Evolutionary conservation across 2,888 invertebrate species (phyloP).

Genomic region (Meghimatium bilineatum): DNA sequence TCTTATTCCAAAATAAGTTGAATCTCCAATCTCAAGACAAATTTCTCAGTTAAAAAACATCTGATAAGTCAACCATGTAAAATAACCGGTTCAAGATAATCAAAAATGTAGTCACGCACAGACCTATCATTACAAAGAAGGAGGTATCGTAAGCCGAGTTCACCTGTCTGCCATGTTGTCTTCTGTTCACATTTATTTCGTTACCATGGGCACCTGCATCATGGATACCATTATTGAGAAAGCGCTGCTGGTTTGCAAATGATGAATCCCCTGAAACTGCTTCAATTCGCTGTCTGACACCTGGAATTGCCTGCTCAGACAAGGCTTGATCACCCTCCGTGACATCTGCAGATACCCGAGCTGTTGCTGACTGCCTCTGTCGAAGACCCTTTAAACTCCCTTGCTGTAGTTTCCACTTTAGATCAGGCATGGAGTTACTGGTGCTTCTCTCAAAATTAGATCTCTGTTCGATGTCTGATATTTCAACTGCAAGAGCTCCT

Average conservation of each 20-base stretch:
- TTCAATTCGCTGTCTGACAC: constrained; percentile 41
- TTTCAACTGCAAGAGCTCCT: constrained; percentile 17
- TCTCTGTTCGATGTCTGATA: constrained; percentile 36
- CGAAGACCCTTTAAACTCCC: constrained; percentile 38
- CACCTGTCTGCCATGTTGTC: constrained; percentile 1
- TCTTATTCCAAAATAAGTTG: background rate
- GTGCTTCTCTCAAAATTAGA: constrained; percentile 40
- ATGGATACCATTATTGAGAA: background rate
- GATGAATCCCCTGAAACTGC: constrained; percentile 44
- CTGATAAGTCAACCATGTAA: constrained; percentile 38
- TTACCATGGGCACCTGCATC: background rate
- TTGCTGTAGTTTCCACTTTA: constrained; percentile 20
- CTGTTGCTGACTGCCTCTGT: constrained; percentile 47
- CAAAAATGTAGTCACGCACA: constrained; percentile 51
- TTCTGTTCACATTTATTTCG: background rate
- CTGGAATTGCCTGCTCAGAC: background rate
- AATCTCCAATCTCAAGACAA: background rate
- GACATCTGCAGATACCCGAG: constrained; percentile 11
- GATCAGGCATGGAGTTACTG: constrained; percentile 41
- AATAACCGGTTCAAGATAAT: constrained; percentile 55
- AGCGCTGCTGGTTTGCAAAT: background rate
- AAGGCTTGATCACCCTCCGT: constrained; percentile 4
- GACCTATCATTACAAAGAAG: constrained; percentile 52
- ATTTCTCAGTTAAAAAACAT: background rate
- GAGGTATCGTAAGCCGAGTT: constrained; percentile 11